Evolutionary conservation across 2,888 invertebrate genomes (phyloP).

Genomic region (Callyntrura sp.): DNA sequence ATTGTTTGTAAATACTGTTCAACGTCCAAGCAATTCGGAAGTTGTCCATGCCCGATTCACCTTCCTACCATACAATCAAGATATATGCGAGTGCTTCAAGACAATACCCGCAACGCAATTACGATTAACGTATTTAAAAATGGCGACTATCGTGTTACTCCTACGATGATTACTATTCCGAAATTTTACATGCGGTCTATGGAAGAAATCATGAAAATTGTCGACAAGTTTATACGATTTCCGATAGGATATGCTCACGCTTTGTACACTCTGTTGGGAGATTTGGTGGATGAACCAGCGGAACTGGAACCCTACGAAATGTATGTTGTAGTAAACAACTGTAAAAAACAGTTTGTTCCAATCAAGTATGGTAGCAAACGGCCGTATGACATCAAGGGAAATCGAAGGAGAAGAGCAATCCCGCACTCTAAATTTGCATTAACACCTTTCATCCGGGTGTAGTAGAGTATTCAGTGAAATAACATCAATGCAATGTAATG

Average conservation of each 20-base stretch:
- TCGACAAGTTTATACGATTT: constrained; percentile 54
- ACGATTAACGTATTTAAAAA: constrained; percentile 61
- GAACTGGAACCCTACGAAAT: constrained; percentile 61
- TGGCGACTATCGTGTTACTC: constrained; percentile 62
- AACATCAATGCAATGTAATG: too few relatives aligned
- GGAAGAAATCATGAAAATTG: constrained; percentile 60
- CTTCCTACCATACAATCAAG: constrained; percentile 54
- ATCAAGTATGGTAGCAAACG: constrained; percentile 66
- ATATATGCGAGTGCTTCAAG: constrained; percentile 49
- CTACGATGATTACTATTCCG: constrained; percentile 57
- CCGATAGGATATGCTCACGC: constrained; percentile 70
- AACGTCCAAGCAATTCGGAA: constrained; percentile 12
- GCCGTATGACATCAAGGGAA: background rate
- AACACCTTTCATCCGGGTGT: too few relatives aligned
- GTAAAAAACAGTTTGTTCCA: constrained; percentile 56
- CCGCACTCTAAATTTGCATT: background rate
- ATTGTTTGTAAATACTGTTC: constrained; percentile 54
- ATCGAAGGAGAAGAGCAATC: constrained; percentile 19
- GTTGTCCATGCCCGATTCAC: constrained; percentile 59
- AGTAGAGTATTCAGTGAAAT: too few relatives aligned
- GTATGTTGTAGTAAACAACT: constrained; percentile 66
- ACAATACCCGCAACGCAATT: constrained; percentile 34
- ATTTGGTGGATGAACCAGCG: constrained; percentile 51
- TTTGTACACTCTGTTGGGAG: constrained; percentile 56
- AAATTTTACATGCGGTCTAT: constrained; percentile 60